These are phyloP conservation scores for Colaptes auratus DNA, from an alignment of 2,113 vertebrate genomes.

Conservation along the genomic window DNA sequence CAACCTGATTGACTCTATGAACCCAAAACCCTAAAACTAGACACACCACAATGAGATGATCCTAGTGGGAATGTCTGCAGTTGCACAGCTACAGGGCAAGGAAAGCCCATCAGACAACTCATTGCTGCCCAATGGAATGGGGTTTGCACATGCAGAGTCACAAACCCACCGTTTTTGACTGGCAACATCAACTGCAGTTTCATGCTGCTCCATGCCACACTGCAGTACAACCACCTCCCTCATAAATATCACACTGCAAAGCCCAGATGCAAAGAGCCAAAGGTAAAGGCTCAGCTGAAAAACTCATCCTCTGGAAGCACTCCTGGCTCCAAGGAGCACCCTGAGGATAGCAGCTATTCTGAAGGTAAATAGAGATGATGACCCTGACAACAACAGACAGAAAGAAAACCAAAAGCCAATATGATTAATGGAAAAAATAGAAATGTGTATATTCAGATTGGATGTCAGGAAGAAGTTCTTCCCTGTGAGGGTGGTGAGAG, in stretches of 20 bases:
- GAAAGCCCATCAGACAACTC: background rate
- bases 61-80: background rate
- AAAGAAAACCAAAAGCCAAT: background rate
- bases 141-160: background rate
- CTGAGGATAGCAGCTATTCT: background rate
- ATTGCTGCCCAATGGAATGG: background rate
- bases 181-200: background rate
- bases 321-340: background rate
- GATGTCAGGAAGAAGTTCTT: too few relatives aligned
- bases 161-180: background rate
- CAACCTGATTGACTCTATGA: too few relatives aligned
- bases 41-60: background rate
- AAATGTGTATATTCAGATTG: too few relatives aligned
- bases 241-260: background rate
- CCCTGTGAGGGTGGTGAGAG: too few relatives aligned
- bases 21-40: slow-evolving; percentile 26
- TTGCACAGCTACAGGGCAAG: accelerated
- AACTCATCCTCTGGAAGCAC: background rate
- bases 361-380: accelerated
- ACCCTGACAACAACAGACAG: background rate
- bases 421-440: background rate
- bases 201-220: background rate
- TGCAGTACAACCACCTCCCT: background rate
- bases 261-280: background rate
- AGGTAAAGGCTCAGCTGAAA: background rate